These are phyloP conservation scores for Bambusicola thoracicus DNA, from an alignment of 2,113 vertebrate genomes.

Conservation along the genomic window DNA sequence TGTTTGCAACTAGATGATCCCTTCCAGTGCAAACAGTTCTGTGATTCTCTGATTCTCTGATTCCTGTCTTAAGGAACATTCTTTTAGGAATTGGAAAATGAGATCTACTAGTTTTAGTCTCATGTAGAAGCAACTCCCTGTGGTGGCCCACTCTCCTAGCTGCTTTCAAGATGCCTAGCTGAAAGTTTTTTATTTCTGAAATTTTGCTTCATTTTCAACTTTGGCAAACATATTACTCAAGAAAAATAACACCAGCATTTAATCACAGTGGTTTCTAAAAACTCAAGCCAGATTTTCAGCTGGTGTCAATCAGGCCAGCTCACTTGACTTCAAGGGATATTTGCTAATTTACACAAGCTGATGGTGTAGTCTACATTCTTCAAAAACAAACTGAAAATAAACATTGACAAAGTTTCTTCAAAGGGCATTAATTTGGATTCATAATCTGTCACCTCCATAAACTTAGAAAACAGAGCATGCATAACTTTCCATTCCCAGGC, in stretches of 20 bases:
- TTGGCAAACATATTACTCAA: neutral
- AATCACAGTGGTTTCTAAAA: neutral
- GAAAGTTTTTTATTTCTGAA: neutral
- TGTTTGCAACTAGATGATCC: too few species aligned
- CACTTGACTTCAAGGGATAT: neutral
- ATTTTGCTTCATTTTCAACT: constrained; percentile 10
- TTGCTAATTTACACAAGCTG: neutral
- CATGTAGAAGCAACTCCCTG: neutral
- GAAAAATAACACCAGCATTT: neutral
- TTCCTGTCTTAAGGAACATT: neutral
- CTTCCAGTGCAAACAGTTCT: too few species aligned
- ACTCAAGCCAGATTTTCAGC: neutral
- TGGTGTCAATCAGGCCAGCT: neutral
- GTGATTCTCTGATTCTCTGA: too few species aligned
- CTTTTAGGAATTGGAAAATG: neutral
- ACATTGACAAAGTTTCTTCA: neutral
- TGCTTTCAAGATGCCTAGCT: neutral
- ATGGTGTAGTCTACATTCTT: neutral
- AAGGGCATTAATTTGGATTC: neutral
- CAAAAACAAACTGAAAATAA: neutral
- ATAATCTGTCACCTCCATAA: neutral
- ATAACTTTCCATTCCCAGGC: neutral
- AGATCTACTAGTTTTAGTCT: neutral
- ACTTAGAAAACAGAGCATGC: neutral
- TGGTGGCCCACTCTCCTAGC: neutral